phyloP scores from a whole-genome alignment of 2,113 vertebrate species.

The Eulacestoma nigropectus region DNA sequence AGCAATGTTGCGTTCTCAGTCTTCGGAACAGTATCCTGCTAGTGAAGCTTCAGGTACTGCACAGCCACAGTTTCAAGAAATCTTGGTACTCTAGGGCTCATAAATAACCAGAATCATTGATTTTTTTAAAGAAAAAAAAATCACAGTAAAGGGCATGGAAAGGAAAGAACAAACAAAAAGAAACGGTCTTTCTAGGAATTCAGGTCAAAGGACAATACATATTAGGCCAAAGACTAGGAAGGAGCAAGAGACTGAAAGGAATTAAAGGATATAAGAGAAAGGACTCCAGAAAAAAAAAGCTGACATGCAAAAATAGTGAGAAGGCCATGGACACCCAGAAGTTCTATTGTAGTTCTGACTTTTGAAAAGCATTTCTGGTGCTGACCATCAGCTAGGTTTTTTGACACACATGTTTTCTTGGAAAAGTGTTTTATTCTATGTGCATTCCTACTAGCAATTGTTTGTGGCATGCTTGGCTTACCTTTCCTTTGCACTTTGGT shows the following conservation, averaged over 20 bases:
- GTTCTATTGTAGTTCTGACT: background rate
- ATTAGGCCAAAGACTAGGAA: background rate
- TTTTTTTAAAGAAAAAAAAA: background rate
- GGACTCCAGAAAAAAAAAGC: background rate
- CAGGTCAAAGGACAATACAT: background rate
- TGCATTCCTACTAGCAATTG: background rate
- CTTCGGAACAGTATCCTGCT: background rate
- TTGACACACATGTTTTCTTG: background rate
- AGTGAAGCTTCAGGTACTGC: background rate
- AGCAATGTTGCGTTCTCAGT: background rate
- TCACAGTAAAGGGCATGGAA: background rate
- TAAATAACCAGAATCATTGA: background rate
- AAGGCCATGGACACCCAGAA: background rate
- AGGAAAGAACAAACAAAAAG: background rate
- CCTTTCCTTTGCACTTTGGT: background rate
- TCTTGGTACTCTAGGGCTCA: background rate
- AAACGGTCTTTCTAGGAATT: background rate
- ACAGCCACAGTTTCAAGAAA: background rate
- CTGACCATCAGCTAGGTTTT: background rate
- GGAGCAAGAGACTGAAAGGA: background rate
- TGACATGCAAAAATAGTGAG: background rate
- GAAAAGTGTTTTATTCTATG: background rate
- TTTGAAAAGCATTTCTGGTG: background rate
- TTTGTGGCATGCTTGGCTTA: background rate
- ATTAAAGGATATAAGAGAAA: background rate